Conservation (phyloP, 35 echinoderm and acorn worm genomes). For the Ophiothrix spiculata region DNA sequence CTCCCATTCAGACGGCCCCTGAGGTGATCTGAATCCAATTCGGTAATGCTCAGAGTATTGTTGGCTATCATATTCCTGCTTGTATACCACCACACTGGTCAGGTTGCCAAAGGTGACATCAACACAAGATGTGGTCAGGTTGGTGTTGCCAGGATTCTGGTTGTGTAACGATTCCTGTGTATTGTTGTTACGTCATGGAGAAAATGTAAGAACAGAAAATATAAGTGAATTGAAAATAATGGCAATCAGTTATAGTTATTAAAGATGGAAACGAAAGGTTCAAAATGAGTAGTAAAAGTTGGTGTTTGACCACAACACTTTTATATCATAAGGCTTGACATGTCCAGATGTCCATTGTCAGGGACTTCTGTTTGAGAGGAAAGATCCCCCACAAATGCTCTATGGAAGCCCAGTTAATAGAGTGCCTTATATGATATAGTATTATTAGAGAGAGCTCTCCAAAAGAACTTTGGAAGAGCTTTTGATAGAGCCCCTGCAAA, state of each 20-base stretch:
- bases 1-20: slow-evolving; percentile 70
- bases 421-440: too few relatives aligned
- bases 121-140: slow-evolving; percentile 41
- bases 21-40: slow-evolving; percentile 51
- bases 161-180: slow-evolving; percentile 20
- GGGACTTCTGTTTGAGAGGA: background rate
- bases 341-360: background rate
- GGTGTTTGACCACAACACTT: background rate
- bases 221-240: too few relatives aligned
- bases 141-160: slow-evolving; percentile 7
- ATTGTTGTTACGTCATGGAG: too few relatives aligned
- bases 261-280: too few relatives aligned
- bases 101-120: slow-evolving; percentile 43
- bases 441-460: background rate
- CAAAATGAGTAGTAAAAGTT: background rate
- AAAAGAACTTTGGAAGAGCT: too few relatives aligned
- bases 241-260: too few relatives aligned
- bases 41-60: slow-evolving; percentile 25
- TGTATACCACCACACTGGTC: slow-evolving; percentile 38
- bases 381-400: too few relatives aligned
- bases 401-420: too few relatives aligned
- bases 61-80: slow-evolving; percentile 46
- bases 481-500: too few relatives aligned
- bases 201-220: too few relatives aligned
- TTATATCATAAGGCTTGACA: too few relatives aligned